Percentiles rank a stretch among this genome's conserved stretches.
These are phyloP conservation scores for Philantomba maxwellii DNA, from an alignment of 2,113 vertebrate genomes.

Conservation along the genomic window DNA sequence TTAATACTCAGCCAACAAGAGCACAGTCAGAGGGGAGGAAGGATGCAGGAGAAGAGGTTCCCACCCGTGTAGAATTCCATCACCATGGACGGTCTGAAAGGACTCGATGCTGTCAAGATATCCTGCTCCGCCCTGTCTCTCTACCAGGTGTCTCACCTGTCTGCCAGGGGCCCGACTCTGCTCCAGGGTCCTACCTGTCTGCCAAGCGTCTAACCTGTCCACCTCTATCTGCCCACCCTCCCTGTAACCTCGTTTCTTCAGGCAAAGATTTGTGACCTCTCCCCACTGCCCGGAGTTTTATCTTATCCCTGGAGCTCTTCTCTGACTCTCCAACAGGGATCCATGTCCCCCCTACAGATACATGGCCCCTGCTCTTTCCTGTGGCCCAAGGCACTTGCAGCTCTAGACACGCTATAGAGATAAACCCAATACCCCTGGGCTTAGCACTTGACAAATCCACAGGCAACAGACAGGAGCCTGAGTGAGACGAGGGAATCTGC, in stretches of 20 bases:
- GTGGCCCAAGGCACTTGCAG: not conserved
- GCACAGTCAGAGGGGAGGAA: accelerated
- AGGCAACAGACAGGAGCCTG: accelerated
- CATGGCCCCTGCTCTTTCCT: accelerated
- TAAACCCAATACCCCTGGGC: accelerated
- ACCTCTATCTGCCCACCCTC: not conserved
- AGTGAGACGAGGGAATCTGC: accelerated
- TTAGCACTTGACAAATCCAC: not conserved
- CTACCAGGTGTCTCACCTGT: not conserved
- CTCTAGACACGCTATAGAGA: accelerated
- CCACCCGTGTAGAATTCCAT: accelerated
- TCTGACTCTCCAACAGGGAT: not conserved
- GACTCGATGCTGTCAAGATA: accelerated
- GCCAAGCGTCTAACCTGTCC: not conserved
- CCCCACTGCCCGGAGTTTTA: accelerated
- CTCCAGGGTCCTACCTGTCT: not conserved
- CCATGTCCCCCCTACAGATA: too few relatives aligned
- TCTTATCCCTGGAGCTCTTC: not conserved
- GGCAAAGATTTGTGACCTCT: too few relatives aligned
- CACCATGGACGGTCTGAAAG: not conserved
- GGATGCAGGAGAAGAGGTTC: not conserved
- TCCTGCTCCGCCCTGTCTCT: not conserved
- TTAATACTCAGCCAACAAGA: not conserved
- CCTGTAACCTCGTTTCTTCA: not conserved
- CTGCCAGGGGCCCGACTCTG: not conserved